Conservation (phyloP, 2,797 vertebrate genomes). For the Xenopus petersii region DNA sequence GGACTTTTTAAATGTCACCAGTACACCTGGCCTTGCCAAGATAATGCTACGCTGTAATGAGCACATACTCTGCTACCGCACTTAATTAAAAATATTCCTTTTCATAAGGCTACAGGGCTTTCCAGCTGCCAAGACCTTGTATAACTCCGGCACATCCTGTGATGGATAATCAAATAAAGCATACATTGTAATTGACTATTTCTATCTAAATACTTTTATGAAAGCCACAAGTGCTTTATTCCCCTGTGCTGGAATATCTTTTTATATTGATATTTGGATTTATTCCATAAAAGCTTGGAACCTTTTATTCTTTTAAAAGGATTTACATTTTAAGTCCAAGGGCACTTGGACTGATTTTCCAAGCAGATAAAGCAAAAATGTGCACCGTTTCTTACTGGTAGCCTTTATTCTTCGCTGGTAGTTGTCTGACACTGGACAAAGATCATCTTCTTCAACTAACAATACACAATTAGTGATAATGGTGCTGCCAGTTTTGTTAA, state of each 20-base stretch:
- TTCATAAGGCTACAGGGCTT: conserved; percentile 7
- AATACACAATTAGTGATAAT: no score
- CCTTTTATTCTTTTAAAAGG: no score
- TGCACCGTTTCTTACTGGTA: no score
- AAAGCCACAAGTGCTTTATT: not conserved
- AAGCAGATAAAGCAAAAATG: no score
- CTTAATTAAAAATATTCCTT: conserved; percentile 23
- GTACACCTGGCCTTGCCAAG: conserved; percentile 23
- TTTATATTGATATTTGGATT: conserved; percentile 5
- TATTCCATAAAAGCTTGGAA: no score
- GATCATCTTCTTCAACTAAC: no score
- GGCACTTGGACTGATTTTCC: no score
- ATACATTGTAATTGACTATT: not conserved
- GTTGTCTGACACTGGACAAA: no score
- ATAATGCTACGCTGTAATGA: conserved; percentile 23
- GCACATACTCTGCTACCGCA: conserved; percentile 2
- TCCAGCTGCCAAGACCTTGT: conserved; percentile 2
- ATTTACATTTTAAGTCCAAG: no score
- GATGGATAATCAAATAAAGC: not conserved
- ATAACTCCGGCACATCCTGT: not conserved
- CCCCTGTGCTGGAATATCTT: not conserved
- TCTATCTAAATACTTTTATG: conserved; percentile 2
- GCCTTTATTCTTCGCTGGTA: no score
- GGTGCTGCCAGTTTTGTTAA: no score
- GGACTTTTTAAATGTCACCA: conserved; percentile 33